Percentiles rank a stretch among this genome's conserved stretches.
Evolutionary conservation across 2,888 invertebrate genomes (phyloP).

Genomic region (Cephus nigrinus): DNA sequence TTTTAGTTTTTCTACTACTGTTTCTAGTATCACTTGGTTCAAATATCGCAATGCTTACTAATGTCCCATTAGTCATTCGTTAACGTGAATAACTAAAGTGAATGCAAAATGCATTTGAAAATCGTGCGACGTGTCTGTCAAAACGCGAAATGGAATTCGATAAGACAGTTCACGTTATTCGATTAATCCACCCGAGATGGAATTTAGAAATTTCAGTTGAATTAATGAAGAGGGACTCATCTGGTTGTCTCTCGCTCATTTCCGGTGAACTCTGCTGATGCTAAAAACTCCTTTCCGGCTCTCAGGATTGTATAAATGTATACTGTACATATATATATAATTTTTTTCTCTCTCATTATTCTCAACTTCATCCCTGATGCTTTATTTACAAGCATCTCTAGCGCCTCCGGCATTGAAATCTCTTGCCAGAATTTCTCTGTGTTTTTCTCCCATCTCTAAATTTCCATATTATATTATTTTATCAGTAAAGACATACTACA

Average conservation of each 20-base stretch:
- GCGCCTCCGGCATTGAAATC: constrained; percentile 1
- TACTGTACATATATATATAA: no score
- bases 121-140: neutral
- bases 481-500: no score
- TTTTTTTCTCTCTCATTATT: neutral
- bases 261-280: constrained; percentile 43
- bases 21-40: neutral
- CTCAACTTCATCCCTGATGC: neutral
- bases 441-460: no score
- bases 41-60: neutral
- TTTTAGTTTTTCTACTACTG: neutral
- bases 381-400: constrained; percentile 1
- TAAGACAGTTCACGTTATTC: neutral
- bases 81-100: neutral
- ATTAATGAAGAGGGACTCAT: constrained; percentile 55
- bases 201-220: constrained; percentile 30
- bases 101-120: neutral
- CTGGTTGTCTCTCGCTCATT: constrained; percentile 56
- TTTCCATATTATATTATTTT: no score
- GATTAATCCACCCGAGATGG: neutral
- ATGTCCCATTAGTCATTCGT: neutral
- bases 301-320: constrained; percentile 27
- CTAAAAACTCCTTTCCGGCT: constrained; percentile 46
- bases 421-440: neutral
- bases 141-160: neutral